These are phyloP conservation scores for Micrasema longulum DNA, from an alignment of 1,140 invertebrate genomes.

Conservation along the genomic window DNA sequence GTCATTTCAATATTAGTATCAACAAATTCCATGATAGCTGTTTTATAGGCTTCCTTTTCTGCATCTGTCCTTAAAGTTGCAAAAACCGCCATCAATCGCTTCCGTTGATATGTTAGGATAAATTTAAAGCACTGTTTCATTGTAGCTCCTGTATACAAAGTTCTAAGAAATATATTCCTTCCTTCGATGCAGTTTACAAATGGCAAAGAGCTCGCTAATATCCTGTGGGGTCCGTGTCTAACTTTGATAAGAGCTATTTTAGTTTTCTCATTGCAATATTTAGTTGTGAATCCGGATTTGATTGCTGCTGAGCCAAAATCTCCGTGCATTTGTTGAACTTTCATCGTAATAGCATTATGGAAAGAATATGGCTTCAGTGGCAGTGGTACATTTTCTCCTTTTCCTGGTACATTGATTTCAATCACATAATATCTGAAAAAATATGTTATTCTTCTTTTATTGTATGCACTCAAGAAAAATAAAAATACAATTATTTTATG, in stretches of 20 bases:
- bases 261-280: constrained; percentile 82
- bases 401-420: constrained; percentile 67
- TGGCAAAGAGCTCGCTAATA: constrained; percentile 76
- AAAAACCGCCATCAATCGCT: constrained; percentile 70
- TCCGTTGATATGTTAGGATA: constrained; percentile 75
- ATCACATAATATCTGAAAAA: constrained; percentile 73
- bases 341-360: constrained; percentile 70
- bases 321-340: constrained; percentile 78
- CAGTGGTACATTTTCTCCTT: constrained; percentile 65
- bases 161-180: constrained; percentile 71
- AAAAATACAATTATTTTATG: not conserved
- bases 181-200: constrained; percentile 74
- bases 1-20: constrained; percentile 31
- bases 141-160: constrained; percentile 80
- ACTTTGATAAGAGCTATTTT: constrained; percentile 78
- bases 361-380: constrained; percentile 70
- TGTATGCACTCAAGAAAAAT: constrained; percentile 7
- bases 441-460: not conserved
- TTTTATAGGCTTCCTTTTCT: constrained; percentile 67
- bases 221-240: constrained; percentile 78
- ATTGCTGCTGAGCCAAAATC: constrained; percentile 78
- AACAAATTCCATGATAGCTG: constrained; percentile 68
- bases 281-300: constrained; percentile 77
- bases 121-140: constrained; percentile 82
- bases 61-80: constrained; percentile 69